phyloP scores from a whole-genome alignment of 1,140 invertebrate species.

The Elymnias hypermnestra region DNA sequence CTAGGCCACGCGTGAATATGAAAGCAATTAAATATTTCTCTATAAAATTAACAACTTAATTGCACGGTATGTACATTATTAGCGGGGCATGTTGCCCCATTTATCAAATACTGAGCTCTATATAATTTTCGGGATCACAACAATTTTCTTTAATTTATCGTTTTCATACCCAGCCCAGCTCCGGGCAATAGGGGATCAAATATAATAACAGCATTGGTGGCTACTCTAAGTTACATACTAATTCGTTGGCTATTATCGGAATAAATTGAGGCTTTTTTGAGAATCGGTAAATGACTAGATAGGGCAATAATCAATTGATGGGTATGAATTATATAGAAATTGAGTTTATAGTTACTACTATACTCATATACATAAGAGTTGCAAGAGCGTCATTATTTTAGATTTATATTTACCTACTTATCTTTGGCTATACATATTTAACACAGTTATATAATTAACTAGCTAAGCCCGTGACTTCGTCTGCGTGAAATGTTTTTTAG shows the following conservation, averaged over 20 bases:
- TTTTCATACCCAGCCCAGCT: constrained; percentile 19
- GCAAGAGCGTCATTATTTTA: too few relatives aligned
- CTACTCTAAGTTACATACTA: constrained; percentile 8
- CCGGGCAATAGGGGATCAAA: constrained; percentile 23
- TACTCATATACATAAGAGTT: too few relatives aligned
- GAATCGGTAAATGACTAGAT: too few relatives aligned
- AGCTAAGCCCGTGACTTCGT: too few relatives aligned
- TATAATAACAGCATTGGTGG: constrained; percentile 8
- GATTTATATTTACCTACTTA: too few relatives aligned
- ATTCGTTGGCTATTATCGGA: constrained; percentile 4
- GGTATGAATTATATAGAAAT: too few relatives aligned
- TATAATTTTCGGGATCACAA: constrained; percentile 46
- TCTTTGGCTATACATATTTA: too few relatives aligned
- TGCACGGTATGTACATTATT: constrained; percentile 31
- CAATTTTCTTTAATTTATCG: constrained; percentile 43
- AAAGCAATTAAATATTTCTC: constrained; percentile 5
- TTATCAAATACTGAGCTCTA: constrained; percentile 32
- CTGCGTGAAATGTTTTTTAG: too few relatives aligned
- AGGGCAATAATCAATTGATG: too few relatives aligned
- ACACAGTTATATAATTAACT: too few relatives aligned
- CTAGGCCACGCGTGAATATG: too few relatives aligned
- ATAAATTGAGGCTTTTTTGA: constrained; percentile 9
- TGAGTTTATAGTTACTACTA: too few relatives aligned
- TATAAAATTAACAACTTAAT: constrained; percentile 37
- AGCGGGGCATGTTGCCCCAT: constrained; percentile 26